Percentiles rank a stretch among this genome's conserved stretches.
Conservation (phyloP, 2,113 vertebrate species). For the Lynx canadensis region DNA sequence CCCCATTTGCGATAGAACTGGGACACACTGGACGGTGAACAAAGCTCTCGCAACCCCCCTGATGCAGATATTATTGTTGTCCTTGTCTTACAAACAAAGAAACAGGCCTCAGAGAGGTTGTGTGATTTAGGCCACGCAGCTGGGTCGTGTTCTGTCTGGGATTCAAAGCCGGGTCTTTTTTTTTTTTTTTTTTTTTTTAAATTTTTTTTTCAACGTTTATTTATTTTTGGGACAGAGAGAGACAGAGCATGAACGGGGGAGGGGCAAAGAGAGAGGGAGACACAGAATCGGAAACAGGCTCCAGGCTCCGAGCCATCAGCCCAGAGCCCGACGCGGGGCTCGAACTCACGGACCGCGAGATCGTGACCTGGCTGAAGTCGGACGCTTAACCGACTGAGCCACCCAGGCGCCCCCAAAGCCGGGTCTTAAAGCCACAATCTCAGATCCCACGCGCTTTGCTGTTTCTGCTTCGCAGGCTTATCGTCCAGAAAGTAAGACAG, state of each 20-base stretch:
- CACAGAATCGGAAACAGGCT: no score
- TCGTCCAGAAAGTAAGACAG: neutral
- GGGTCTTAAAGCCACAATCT: neutral
- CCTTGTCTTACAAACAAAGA: neutral
- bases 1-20: rapidly evolving
- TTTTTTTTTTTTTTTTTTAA: no score
- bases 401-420: no score
- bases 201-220: no score
- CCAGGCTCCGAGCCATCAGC: no score
- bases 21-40: neutral
- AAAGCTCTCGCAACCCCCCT: neutral
- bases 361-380: no score
- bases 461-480: neutral
- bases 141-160: neutral
- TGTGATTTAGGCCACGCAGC: neutral
- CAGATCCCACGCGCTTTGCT: neutral
- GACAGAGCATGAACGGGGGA: no score
- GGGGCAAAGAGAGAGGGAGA: no score
- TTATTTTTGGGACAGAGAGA: no score
- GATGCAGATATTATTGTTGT: rapidly evolving
- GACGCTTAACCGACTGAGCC: no score
- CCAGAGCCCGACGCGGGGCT: no score
- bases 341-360: no score
- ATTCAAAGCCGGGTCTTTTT: neutral
- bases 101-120: neutral